Base-by-base conservation (phyloP, 1,140 invertebrate species). In the Orius insidiosus region DNA sequence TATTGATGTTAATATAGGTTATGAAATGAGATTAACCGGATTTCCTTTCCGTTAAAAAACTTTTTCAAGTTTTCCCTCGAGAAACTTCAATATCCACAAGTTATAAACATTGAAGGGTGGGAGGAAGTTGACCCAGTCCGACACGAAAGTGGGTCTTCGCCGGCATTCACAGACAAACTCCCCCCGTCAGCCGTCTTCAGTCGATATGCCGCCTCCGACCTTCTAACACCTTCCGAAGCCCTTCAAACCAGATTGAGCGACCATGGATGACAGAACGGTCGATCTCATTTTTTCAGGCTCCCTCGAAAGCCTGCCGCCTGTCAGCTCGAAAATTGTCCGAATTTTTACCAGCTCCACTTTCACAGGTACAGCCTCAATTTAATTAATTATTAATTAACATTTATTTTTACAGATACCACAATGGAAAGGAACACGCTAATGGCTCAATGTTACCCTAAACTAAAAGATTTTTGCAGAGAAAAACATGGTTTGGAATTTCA, bases 331-430 rank as follows among this genome's bases (percentile, higher is more conserved):
- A 70, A 94, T 98, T 57, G 93, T 97, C 11, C 73, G 94, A 50
- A 97, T 98, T 56, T 98, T 98, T 60, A 98, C 93, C 10, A 95
- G 90, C 59, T 97, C 93, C 0, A 98, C 94, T 0, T 98, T 98
- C 58, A 97, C 94, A 60, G 92, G 90, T 94, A 71, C 69, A n/a
- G n/a, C 56, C 42, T 14, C n/a, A 7, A 11, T 7, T 42, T 8
- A 13, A 8, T 37, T 10, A 36, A 36, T 4, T 4, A 36, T 36
- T 36, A 3, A 15, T 24, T 24, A 24, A 36, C 9, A 4, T 36
- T 15, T 11, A 3, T n/a, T 56, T 48, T 63, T 64, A 45, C 58
- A 95, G 94, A 98, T 62, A 98, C 93, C 4, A 88, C 88, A 2
- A 82, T 96, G 75, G 94, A 98, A 63, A 71, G 94, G 55, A 98